phyloP scores from a whole-genome alignment of 1,140 invertebrate species.

The Calycopis cecrops region DNA sequence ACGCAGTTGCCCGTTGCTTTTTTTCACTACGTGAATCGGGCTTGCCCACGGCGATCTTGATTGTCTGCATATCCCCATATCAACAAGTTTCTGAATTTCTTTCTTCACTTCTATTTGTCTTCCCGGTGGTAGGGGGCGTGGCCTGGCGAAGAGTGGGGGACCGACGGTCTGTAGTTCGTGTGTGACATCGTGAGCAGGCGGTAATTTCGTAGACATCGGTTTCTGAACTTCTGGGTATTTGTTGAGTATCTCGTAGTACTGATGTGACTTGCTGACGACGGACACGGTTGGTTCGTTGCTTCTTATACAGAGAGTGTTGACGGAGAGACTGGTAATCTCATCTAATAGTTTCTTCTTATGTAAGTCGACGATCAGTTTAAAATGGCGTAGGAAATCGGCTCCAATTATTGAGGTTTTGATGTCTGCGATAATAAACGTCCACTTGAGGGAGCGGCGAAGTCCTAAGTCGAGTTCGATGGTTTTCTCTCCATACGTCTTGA shows the following conservation, averaged over 20 bases:
- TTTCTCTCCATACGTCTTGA: slow-evolving; percentile 29
- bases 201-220: slow-evolving; percentile 19
- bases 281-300: slow-evolving; percentile 10
- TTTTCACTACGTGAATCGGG: slow-evolving; percentile 15
- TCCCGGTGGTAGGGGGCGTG: slow-evolving; percentile 18
- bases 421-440: slow-evolving; percentile 43
- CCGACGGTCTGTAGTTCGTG: slow-evolving; percentile 20
- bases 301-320: slow-evolving; percentile 20
- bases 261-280: slow-evolving; percentile 14
- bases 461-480: slow-evolving; percentile 29
- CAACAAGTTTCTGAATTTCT: slow-evolving; percentile 15
- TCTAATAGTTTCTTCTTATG: no score
- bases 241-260: slow-evolving; percentile 18
- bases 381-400: slow-evolving; percentile 44
- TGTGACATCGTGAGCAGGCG: slow-evolving; percentile 16
- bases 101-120: slow-evolving; percentile 17
- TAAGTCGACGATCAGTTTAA: no score
- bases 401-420: slow-evolving; percentile 41
- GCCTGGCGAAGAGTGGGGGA: slow-evolving; percentile 14
- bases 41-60: slow-evolving; percentile 18
- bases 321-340: no score
- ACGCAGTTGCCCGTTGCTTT: slow-evolving; percentile 9
- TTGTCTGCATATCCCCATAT: slow-evolving; percentile 15
- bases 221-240: slow-evolving; percentile 15
- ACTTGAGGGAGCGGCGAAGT: slow-evolving; percentile 28